phyloP scores from a whole-genome alignment of 2,797 vertebrate genomes.

The Parauchenoglanis ngamensis region DNA sequence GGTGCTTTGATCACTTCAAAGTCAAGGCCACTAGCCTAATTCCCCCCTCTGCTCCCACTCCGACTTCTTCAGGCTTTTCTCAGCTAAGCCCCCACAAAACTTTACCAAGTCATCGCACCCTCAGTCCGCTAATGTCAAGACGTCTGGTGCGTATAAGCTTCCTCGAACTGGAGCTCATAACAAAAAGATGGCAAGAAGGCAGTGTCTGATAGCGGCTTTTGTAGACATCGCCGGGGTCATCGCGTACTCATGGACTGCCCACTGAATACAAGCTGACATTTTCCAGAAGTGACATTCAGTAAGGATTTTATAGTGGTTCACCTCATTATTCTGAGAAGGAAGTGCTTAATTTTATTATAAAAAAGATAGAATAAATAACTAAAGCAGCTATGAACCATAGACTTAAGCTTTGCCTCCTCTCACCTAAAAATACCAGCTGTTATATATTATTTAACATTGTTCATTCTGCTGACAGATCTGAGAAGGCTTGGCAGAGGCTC shows the following conservation, averaged over 20 bases:
- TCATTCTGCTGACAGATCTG: constrained; percentile 74
- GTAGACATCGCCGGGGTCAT: constrained; percentile 26
- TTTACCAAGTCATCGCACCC: constrained; percentile 24
- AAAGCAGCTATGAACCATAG: constrained; percentile 70
- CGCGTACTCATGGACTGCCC: constrained; percentile 53
- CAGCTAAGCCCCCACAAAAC: constrained; percentile 9
- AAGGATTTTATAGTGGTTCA: constrained; percentile 59
- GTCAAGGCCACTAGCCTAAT: constrained; percentile 34
- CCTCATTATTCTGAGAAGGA: constrained; percentile 51
- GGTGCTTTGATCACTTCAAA: constrained; percentile 55
- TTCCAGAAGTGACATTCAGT: constrained; percentile 71
- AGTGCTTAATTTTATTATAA: constrained; percentile 56
- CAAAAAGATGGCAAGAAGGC: constrained; percentile 35
- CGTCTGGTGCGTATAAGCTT: constrained; percentile 40
- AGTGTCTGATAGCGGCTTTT: constrained; percentile 46
- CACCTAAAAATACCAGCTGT: constrained; percentile 79
- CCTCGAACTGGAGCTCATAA: constrained; percentile 21
- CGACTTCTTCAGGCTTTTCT: constrained; percentile 17
- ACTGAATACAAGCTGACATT: constrained; percentile 67
- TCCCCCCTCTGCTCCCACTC: not conserved
- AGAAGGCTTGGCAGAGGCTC: constrained; percentile 55
- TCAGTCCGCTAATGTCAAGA: constrained; percentile 47
- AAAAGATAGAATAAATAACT: constrained; percentile 76
- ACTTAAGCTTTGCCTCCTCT: constrained; percentile 63
- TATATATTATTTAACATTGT: constrained; percentile 78